phyloP scores from a whole-genome alignment of 2,113 vertebrate genomes.

The Vimba vimba region DNA sequence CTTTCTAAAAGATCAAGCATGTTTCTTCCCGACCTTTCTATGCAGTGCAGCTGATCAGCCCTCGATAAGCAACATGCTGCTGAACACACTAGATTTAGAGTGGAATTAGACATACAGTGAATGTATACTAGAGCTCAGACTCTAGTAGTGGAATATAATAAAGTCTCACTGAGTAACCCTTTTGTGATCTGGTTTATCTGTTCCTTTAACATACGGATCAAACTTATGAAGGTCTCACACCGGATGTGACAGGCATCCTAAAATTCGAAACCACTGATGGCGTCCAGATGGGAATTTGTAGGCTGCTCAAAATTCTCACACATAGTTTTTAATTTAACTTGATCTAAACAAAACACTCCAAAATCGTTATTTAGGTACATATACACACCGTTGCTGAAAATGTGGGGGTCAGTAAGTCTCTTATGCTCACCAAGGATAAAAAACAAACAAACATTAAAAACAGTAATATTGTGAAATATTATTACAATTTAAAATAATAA shows the following conservation, averaged over 20 bases:
- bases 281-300: background rate
- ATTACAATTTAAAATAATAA: background rate
- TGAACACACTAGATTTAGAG: background rate
- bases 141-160: conserved; percentile 27
- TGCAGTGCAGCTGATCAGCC: conserved; percentile 11
- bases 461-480: background rate
- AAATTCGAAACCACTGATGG: background rate
- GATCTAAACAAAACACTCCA: background rate
- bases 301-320: background rate
- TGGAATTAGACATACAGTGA: conserved; percentile 33
- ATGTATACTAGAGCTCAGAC: conserved; percentile 19
- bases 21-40: conserved; percentile 1
- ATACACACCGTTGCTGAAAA: background rate
- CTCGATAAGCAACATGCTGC: background rate
- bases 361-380: background rate
- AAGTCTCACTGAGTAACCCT: conserved; percentile 8
- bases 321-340: background rate
- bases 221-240: background rate
- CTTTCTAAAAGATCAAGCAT: conserved; percentile 29
- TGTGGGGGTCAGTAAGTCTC: background rate
- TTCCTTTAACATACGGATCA: background rate
- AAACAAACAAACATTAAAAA: background rate
- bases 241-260: background rate
- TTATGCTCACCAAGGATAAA: background rate
- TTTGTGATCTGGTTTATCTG: conserved; percentile 11